These are phyloP conservation scores for Orthonyx spaldingii DNA, from an alignment of 2,113 vertebrate species.

Conservation along the genomic window DNA sequence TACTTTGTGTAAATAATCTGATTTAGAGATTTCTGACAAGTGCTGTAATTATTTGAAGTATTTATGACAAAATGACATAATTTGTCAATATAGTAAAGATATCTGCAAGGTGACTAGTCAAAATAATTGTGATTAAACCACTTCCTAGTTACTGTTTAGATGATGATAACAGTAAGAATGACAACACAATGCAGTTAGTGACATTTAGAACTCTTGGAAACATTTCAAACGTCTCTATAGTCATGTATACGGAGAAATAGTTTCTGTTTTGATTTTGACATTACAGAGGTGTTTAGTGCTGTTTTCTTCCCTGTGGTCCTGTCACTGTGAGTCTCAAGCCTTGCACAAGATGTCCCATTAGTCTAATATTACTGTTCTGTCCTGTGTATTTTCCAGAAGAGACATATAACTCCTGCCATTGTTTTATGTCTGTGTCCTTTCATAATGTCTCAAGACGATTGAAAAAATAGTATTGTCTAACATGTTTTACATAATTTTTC, in stretches of 20 bases:
- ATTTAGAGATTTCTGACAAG: constrained; percentile 57
- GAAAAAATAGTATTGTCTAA: background rate
- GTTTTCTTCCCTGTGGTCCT: background rate
- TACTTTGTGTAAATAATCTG: constrained; percentile 49
- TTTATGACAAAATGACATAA: constrained; percentile 56
- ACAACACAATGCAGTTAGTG: constrained; percentile 12
- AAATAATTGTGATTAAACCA: constrained; percentile 65
- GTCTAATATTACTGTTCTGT: background rate
- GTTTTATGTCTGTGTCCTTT: background rate
- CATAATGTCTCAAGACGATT: background rate
- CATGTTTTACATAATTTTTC: background rate
- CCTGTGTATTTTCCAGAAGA: background rate
- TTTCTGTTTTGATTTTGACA: constrained; percentile 15
- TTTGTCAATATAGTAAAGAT: constrained; percentile 62
- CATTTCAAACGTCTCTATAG: background rate
- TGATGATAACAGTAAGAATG: constrained; percentile 26
- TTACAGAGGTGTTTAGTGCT: background rate
- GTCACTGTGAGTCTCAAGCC: background rate
- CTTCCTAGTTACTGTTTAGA: constrained; percentile 15
- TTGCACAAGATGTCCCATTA: background rate
- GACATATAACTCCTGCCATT: background rate
- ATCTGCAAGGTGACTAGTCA: constrained; percentile 51
- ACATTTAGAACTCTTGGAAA: constrained; percentile 41
- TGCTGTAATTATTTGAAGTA: constrained; percentile 60
- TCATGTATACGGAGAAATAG: background rate